Evolutionary conservation across 2,888 invertebrate genomes (phyloP), one percentile per base, ranked within the genome.

Genomic region (Athrips mouffetella): DNA sequence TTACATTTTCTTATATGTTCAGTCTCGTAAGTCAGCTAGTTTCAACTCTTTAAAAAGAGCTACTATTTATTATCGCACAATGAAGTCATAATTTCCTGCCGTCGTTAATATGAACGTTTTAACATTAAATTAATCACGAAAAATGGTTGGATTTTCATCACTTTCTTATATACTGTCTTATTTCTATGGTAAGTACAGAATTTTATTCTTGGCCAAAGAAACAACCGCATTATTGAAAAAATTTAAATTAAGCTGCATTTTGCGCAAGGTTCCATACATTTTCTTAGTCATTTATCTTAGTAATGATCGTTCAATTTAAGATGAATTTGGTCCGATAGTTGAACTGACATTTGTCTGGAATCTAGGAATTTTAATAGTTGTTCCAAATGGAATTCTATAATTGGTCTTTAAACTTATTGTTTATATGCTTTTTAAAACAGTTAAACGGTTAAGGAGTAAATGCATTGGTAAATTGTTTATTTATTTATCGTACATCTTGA

Each of bases 281-380:
- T 37, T 37, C 21, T 20, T 21, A 11, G 21, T 21, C 21, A 37
- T 37, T 21, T 37, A 37, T 37, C 37, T 37, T 37, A 20, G 20
- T 18, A 37, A 37, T 16, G 16, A 16, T 37, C 10, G 37, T 16
- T 33, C 33, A 16, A 33, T 13, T 33, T 33, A 3, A 16, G 33
- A 37, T 18, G 37, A 37, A 37, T 37, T 37, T 20, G n/a, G 21
- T 10, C 18, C 37, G 20, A 11, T 37, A 37, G 37, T 37, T 37
- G 21, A 11, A n/a, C 37, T 11, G 37, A 37, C 37, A 37, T 37
- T 37, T 37, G 37, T 37, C 37, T 37, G 37, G 11, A 21, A 20
- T 21, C n/a, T n/a, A 3, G 18, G 37, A 37, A 37, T 21, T 20
- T 37, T 21, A 37, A 37, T 37, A 37, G 37, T 37, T 37, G 37